Evolutionary conservation across 2,113 vertebrate genomes (phyloP).

Genomic region (Lepus timidus): DNA sequence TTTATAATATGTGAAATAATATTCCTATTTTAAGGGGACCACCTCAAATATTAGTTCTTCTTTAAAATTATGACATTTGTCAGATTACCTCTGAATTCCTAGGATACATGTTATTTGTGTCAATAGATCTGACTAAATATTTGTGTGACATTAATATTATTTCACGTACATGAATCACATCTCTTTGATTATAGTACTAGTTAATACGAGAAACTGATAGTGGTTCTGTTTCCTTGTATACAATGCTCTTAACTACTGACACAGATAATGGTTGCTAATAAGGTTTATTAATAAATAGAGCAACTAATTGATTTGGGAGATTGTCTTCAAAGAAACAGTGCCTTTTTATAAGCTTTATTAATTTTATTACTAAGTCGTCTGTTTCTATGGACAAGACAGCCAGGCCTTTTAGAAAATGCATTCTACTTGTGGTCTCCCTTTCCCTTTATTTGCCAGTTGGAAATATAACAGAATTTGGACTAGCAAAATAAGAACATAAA

Average conservation of each 20-base stretch:
- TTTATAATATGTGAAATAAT: neutral
- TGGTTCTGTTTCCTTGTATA: neutral
- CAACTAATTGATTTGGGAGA: neutral
- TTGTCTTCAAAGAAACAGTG: neutral
- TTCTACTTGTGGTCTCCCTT: neutral
- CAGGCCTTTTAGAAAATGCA: neutral
- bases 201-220: neutral
- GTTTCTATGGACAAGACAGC: neutral
- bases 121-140: neutral
- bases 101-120: neutral
- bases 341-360: neutral
- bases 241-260: neutral
- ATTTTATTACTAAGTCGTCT: neutral
- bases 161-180: neutral
- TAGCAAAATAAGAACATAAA: neutral
- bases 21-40: neutral
- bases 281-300: neutral
- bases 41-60: neutral
- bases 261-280: neutral
- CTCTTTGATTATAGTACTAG: neutral
- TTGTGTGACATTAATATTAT: neutral
- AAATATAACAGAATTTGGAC: neutral
- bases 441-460: neutral
- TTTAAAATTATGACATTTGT: neutral
- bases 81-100: neutral